Conservation (phyloP, 2,797 vertebrate species). For the Scarus forsteni region DNA sequence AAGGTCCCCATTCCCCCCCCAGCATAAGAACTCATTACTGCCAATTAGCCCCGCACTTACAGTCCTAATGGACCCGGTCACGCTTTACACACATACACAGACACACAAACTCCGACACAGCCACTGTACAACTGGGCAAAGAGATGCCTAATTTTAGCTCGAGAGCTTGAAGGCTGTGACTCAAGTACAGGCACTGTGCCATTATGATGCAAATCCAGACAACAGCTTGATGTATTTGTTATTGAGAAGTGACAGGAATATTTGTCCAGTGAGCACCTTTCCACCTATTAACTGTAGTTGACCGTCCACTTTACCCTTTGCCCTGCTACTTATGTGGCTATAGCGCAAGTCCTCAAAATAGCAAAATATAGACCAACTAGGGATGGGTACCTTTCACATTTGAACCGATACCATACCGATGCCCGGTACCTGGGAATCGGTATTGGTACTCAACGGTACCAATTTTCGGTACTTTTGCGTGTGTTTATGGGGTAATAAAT, state of each 20-base stretch:
- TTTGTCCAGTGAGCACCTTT: no score
- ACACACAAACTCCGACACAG: conserved; percentile 16
- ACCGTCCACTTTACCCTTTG: no score
- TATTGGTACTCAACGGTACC: no score
- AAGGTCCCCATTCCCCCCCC: conserved; percentile 17
- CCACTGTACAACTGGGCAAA: conserved; percentile 45
- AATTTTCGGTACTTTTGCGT: no score
- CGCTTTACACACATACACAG: conserved; percentile 1
- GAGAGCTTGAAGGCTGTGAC: conserved; percentile 47
- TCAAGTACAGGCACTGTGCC: conserved; percentile 28
- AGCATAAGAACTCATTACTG: conserved; percentile 70
- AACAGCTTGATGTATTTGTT: conserved; percentile 21
- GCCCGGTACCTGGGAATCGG: no score
- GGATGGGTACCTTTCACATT: no score
- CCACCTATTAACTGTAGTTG: no score
- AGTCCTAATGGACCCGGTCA: conserved; percentile 62
- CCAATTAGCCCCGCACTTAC: conserved; percentile 72
- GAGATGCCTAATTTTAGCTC: conserved; percentile 47
- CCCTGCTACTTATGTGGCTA: no score
- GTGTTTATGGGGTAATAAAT: no score
- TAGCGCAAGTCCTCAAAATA: no score
- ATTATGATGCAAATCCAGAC: conserved; percentile 51
- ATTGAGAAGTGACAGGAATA: conserved; percentile 2
- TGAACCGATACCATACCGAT: no score
- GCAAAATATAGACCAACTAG: no score